These are phyloP conservation scores for Diloba caeruleocephala DNA, from an alignment of 2,888 invertebrate species.

Conservation along the genomic window DNA sequence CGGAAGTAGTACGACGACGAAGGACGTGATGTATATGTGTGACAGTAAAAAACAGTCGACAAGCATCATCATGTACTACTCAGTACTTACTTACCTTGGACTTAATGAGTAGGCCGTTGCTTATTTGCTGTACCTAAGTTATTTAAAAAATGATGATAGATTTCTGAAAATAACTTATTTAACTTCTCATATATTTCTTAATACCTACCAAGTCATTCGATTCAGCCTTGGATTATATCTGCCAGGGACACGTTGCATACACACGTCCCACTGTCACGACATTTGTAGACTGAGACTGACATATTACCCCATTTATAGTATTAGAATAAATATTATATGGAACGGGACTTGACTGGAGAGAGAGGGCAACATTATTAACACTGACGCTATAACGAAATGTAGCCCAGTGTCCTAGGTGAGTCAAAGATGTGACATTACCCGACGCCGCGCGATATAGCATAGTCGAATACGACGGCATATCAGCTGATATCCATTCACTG, in stretches of 20 bases:
- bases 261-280: neutral
- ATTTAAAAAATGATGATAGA: too few relatives aligned
- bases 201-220: neutral
- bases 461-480: too few relatives aligned
- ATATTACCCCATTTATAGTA: conserved; percentile 44
- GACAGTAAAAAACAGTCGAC: too few relatives aligned
- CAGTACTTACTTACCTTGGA: too few relatives aligned
- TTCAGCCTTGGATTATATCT: neutral
- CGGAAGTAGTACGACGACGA: too few relatives aligned
- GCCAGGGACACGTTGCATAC: neutral
- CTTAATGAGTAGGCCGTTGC: too few relatives aligned
- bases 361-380: conserved; percentile 24
- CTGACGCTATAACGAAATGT: conserved; percentile 21
- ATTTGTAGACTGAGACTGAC: conserved; percentile 6
- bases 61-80: too few relatives aligned
- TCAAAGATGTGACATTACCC: neutral
- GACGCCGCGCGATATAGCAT: neutral
- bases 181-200: neutral
- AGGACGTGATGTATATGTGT: too few relatives aligned
- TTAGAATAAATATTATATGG: conserved; percentile 46
- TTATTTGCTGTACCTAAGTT: too few relatives aligned
- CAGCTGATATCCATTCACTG: too few relatives aligned
- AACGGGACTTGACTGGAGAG: conserved; percentile 19
- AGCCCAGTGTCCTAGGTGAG: conserved; percentile 2
- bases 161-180: too few relatives aligned